phyloP scores from a whole-genome alignment of 2,113 vertebrate species.

The Elephas maximus region DNA sequence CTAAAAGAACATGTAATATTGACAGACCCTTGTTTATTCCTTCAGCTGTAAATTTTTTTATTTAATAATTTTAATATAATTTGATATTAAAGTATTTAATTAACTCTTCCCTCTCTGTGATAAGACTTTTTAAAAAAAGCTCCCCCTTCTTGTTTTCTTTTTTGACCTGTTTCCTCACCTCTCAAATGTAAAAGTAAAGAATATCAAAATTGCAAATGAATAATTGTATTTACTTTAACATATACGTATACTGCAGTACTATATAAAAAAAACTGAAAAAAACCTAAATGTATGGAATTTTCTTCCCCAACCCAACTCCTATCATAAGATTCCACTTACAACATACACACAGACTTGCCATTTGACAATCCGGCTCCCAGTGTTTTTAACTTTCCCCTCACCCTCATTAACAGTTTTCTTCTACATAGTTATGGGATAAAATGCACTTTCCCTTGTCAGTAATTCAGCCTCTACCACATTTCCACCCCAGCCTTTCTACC shows the following conservation, averaged over 20 bases:
- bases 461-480: background rate
- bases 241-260: background rate
- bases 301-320: background rate
- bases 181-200: background rate
- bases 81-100: background rate
- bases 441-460: background rate
- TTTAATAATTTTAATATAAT: background rate
- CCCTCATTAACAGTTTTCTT: background rate
- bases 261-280: conserved; percentile 32
- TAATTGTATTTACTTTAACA: background rate
- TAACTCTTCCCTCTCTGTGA: background rate
- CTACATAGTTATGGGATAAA: background rate
- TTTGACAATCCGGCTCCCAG: background rate
- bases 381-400: background rate
- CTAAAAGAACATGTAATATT: background rate
- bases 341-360: background rate
- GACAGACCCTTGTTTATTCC: background rate
- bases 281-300: background rate
- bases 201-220: background rate
- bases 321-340: background rate
- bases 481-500: background rate
- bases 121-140: background rate
- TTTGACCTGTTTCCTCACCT: background rate
- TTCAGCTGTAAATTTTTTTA: background rate
- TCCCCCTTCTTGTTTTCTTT: background rate